Evolutionary conservation across 2,888 invertebrate species (phyloP).

Genomic region (Nudaria mundana): DNA sequence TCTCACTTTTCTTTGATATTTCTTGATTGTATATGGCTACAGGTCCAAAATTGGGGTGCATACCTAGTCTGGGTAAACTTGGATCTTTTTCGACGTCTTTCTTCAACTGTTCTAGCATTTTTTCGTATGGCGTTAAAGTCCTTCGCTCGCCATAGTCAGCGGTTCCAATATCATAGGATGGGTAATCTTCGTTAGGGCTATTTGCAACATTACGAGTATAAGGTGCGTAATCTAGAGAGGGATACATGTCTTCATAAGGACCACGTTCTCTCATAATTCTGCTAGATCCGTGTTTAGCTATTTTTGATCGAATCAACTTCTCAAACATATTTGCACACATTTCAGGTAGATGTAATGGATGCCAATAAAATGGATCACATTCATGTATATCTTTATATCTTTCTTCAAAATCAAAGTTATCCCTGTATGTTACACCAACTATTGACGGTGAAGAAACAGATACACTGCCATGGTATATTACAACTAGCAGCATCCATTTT

Average conservation of each 20-base stretch:
- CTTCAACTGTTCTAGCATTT: constrained; percentile 48
- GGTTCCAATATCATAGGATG: neutral
- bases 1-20: constrained; percentile 52
- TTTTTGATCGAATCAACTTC: constrained; percentile 44
- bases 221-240: neutral
- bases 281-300: constrained; percentile 34
- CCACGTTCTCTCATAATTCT: constrained; percentile 35
- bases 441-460: constrained; percentile 44
- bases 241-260: neutral
- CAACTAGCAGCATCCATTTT: constrained; percentile 20
- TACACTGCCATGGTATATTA: constrained; percentile 22
- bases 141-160: neutral
- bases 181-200: neutral
- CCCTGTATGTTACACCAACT: constrained; percentile 63
- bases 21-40: constrained; percentile 61
- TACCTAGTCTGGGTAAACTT: constrained; percentile 43
- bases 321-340: constrained; percentile 56
- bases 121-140: constrained; percentile 38
- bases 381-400: constrained; percentile 56
- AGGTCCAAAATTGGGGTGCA: constrained; percentile 51
- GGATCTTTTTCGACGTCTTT: constrained; percentile 49
- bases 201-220: neutral
- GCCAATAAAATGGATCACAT: constrained; percentile 67
- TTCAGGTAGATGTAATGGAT: constrained; percentile 64
- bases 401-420: constrained; percentile 59